Evolutionary conservation across 1,140 invertebrate genomes (phyloP).

Genomic region (Matsumurasca onukii): DNA sequence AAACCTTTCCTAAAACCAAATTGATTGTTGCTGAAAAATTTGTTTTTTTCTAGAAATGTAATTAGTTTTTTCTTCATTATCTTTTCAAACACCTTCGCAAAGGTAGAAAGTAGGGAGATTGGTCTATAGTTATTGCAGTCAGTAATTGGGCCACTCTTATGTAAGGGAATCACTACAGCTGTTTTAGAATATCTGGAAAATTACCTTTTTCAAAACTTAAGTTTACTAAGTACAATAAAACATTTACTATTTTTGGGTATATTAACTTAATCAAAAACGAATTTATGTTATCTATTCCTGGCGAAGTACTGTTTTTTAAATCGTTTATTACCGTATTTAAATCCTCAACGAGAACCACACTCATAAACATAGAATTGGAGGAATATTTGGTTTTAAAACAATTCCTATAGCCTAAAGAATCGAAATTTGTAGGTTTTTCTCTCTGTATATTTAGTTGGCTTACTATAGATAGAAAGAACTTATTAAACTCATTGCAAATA

Average conservation of each 20-base stretch:
- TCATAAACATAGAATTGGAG: background rate
- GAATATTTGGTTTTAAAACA: background rate
- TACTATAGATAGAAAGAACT: background rate
- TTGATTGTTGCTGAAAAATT: slow-evolving; percentile 26
- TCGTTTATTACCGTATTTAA: background rate
- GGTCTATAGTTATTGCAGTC: background rate
- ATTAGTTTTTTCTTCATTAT: slow-evolving; percentile 3
- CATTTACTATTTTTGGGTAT: background rate
- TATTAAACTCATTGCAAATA: background rate
- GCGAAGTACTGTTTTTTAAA: background rate
- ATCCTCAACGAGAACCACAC: background rate
- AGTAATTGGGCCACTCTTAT: background rate
- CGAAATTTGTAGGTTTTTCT: background rate
- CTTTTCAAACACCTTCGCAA: slow-evolving; percentile 26
- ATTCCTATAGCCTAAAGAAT: background rate
- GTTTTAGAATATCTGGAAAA: slow-evolving; percentile 2
- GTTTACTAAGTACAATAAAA: slow-evolving; percentile 1
- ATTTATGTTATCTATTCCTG: background rate
- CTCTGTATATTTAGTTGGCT: background rate
- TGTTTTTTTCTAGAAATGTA: background rate
- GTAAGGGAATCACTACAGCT: background rate
- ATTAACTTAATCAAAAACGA: background rate
- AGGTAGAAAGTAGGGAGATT: background rate
- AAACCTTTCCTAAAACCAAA: slow-evolving; percentile 29
- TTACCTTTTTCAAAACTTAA: background rate